Base-by-base conservation (phyloP, 2,888 invertebrate species). In the Cyaniris semiargus region DNA sequence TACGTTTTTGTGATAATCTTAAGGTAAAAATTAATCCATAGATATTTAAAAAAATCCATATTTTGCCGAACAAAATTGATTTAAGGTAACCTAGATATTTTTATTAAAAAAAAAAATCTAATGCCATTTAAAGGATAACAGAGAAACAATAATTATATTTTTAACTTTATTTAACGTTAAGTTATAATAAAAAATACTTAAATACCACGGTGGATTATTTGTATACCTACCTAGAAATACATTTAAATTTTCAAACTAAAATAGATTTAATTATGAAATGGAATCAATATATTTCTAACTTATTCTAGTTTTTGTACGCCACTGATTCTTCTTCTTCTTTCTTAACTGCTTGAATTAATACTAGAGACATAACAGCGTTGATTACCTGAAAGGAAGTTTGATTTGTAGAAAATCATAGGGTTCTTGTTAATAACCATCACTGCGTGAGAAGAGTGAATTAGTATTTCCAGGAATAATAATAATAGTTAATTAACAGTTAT, bases 341-440 rank as follows among this genome's bases (percentile, higher is more conserved):
- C 85, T 95, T 96, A 44, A 97, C 94, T 1, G 97, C 97, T 88
- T 96, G 96, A 13, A 96, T 94, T 18, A 97, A 94, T 15, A 97
- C 94, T 70, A 96, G 83, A 1, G 96, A 95, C 90, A 97, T 94
- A 0, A 96, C 96, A 7, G 95, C 95, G 84, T 97, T 96, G 77
- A 97, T 89, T 5, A 96, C 95, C 96, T 96, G 91, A 72, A 78
- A 81, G 81, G 56, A 79, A 72, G 34, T 48, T 75, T 18, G 53
- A 53, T 4, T 53, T 18, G 53, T 18, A 53, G 18, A 53, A 53
- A 53, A 5, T 53, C 13, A 53, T 53, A 53, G 18, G 15, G 1
- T 48, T 48, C 48, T 34, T 48, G 48, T 48, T 48, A 34, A 38
- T 10, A 10, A 38, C 6, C 10, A 10, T 44, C 38, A 38, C 10